A percentile compares a stretch with the other conserved stretches of the same genome.
These are phyloP conservation scores for Drosophila saltans DNA, from an alignment of 1,140 invertebrate genomes.

Conservation along the genomic window DNA sequence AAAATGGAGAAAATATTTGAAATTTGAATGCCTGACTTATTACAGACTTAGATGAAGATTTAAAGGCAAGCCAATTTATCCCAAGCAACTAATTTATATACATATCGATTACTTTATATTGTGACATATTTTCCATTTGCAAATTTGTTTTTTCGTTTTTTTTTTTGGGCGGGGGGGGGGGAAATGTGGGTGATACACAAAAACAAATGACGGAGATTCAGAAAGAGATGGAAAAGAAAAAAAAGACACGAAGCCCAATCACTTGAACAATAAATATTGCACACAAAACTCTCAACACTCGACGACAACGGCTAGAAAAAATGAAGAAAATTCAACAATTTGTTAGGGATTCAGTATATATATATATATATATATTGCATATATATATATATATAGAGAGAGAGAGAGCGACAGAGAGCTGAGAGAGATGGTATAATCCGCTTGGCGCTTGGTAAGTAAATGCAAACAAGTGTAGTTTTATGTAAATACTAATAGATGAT, in stretches of 20 bases:
- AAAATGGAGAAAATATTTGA: slow-evolving; percentile 11
- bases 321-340: slow-evolving; percentile 24
- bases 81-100: slow-evolving; percentile 54
- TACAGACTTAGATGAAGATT: slow-evolving; percentile 30
- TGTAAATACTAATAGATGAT: slow-evolving; percentile 81
- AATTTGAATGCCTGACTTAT: slow-evolving; percentile 10
- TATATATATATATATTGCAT: slow-evolving; percentile 20
- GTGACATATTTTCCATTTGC: slow-evolving; percentile 39
- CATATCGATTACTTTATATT: slow-evolving; percentile 53
- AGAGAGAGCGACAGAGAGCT: background rate
- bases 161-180: background rate
- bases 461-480: slow-evolving; percentile 80
- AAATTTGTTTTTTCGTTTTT: slow-evolving; percentile 16
- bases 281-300: slow-evolving; percentile 46
- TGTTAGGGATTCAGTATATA: slow-evolving; percentile 19
- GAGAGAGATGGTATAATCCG: slow-evolving; percentile 55
- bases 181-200: no score
- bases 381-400: slow-evolving; percentile 11
- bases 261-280: slow-evolving; percentile 54
- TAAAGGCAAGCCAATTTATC: slow-evolving; percentile 38
- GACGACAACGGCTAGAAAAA: slow-evolving; percentile 6
- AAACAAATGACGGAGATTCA: slow-evolving; percentile 15
- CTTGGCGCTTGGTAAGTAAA: slow-evolving; percentile 67
- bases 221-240: slow-evolving; percentile 9
- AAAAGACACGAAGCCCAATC: slow-evolving; percentile 42